Evolutionary conservation across 1,140 invertebrate genomes (phyloP), one percentile per base, ranked within the genome.

Genomic region (Microplitis demolitor): DNA sequence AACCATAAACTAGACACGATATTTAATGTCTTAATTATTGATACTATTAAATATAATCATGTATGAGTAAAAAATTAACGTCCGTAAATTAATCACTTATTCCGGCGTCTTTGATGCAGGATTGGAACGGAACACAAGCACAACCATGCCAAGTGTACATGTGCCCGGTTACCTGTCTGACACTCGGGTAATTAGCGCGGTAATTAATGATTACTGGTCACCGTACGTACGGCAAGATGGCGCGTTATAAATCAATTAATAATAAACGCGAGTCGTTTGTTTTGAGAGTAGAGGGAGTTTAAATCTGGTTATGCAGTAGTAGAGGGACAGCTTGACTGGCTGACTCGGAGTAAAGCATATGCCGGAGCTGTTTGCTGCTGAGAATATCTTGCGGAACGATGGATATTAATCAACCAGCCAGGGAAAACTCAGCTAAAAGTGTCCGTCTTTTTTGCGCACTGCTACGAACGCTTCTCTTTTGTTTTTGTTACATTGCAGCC

Each of bases 211-310:
- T 77, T 71, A 77, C 74, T 74, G 75, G 74, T 76, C 77, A 78
- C 74, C 78, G 64, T 70, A 66, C 39, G 39, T 69, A 72, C 74
- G 58, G 74, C 78, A 79, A 79, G 74, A 81, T 79, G 78, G 77
- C 75, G 78, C 79, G 72, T 80, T 82, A 79, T 79, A 78, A 80
- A 82, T 83, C 79, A 79, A 82, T 83, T 81, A 81, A 83, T 82
- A 80, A 24, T 24, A 24, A 24, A 80, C 67, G 67, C 54, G 6
- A 77, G 73, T 77, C 73, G 76, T 76, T 78, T 76, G 76, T 78
- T 76, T 76, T 78, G 71, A 45, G 5, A 45, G 6, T 45, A 45
- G 39, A 45, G 39, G 39, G 39, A 45, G 39, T 45, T 24, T 6
- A 45, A 11, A 45, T 45, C 56, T 39, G 56, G 33, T 37, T 54